Base-by-base conservation (phyloP, 2,888 invertebrate species). In the Gasteruption jaculator region DNA sequence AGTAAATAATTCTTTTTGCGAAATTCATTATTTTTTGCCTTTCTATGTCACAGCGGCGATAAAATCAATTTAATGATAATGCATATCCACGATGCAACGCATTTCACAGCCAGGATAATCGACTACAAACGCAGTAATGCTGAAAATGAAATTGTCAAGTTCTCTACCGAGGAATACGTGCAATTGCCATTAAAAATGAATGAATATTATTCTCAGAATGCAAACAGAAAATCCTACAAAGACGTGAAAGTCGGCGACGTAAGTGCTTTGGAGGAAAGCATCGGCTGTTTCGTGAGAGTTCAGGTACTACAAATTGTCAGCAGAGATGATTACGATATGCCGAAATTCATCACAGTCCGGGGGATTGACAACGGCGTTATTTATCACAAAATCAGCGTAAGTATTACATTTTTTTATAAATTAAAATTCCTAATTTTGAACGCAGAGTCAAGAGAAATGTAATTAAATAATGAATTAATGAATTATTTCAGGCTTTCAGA, bases 281-380 rank as follows among this genome's bases (percentile, higher is more conserved):
- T 50, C 58, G 71, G 67, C 45, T 71, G 71, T 40, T 83, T 74
- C 56, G 73, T 72, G 33, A 71, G 84, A 41, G 81, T 81, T 43
- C 73, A 75, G 63, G 73, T 84, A 1, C 42, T 78, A 1, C 74
- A 74, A 53, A 65, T 79, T 22, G 43, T 71, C 59, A 18, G 29
- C 20, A 49, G 55, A 21, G 70, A 52, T 55, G 49, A 32, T 38
- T 61, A 43, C 47, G 58, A 43, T 39, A 50, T 45, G 38, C 52
- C 65, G 4, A 49, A 47, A 20, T 39, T 38, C 3, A 68, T 78
- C 1, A 53, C 74, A 43, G 68, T 85, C 3, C 77, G 76, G 46
- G 72, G 81, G 18, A 71, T 85, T 8, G 85, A 86, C 50, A 76
- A 75, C 53, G 83, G 83, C 27, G 71, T 63, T 34, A 49, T 58